Percentiles rank a stretch among this genome's conserved stretches.
These are phyloP conservation scores for Rachycentron canadum DNA, from an alignment of 2,797 vertebrate genomes.

Conservation along the genomic window DNA sequence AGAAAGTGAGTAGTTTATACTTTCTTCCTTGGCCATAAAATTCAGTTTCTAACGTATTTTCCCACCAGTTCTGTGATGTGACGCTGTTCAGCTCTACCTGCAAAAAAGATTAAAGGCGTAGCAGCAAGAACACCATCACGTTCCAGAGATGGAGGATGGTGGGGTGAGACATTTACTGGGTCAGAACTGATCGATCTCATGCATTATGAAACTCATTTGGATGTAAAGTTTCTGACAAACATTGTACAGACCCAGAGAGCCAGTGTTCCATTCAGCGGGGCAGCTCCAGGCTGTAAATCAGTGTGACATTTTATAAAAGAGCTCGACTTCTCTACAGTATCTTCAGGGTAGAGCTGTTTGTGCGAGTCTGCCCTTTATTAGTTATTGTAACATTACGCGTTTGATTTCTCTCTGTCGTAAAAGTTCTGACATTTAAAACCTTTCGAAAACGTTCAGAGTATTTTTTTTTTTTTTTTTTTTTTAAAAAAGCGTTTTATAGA, in stretches of 20 bases:
- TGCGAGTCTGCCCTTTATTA: slow-evolving; percentile 25
- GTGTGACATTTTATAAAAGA: slow-evolving; percentile 25
- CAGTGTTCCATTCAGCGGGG: slow-evolving; percentile 13
- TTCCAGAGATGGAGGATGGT: not conserved
- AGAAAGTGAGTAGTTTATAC: not conserved
- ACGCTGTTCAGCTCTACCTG: slow-evolving; percentile 3
- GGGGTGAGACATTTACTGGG: slow-evolving; percentile 6
- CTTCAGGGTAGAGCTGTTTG: slow-evolving; percentile 13
- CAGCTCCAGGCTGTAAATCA: slow-evolving; percentile 41
- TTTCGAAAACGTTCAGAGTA: slow-evolving; percentile 13
- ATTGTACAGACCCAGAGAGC: slow-evolving; percentile 4
- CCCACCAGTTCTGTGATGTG: not conserved
- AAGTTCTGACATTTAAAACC: slow-evolving; percentile 38
- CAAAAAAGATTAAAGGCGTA: slow-evolving; percentile 8
- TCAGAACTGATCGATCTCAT: slow-evolving; percentile 46
- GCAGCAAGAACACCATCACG: not conserved
- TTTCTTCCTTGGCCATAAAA: not conserved
- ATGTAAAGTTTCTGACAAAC: slow-evolving; percentile 42
- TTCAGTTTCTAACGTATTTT: not conserved
- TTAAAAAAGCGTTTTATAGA: slow-evolving; percentile 23
- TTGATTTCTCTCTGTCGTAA: slow-evolving; percentile 24
- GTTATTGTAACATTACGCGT: slow-evolving; percentile 16
- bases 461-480: slow-evolving; percentile 38
- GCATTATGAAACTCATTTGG: slow-evolving; percentile 41
- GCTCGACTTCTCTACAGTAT: slow-evolving; percentile 3